Evolutionary conservation across 2,888 invertebrate genomes (phyloP), one percentile per base, ranked within the genome.

Genomic region (Nemotelus pantherinus): DNA sequence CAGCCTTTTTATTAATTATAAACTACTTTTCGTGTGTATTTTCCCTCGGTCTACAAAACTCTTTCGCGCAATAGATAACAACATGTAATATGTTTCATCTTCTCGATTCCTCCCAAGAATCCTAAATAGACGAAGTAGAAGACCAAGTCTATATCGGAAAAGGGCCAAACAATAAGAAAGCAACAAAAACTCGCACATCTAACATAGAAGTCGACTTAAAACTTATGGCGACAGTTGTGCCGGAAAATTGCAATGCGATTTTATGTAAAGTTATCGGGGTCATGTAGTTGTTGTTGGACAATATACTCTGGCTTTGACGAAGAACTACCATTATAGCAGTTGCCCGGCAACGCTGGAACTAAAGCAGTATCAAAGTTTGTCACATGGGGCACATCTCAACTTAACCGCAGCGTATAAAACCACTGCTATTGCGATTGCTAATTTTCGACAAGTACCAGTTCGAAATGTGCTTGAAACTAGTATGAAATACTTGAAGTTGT

Each of bases 161-260:
- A 25, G 25, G 25, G 25, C 25, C 25, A 25, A 25, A 25, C 25
- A 25, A 25, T 25, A 25, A 47, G 47, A 47, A 10, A 6, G 64
- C 7, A 64, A 44, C 3, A 50, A 68, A 3, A 65, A n/a, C 1
- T 10, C 53, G 5, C 25, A 50, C 1, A 53, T n/a, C n/a, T n/a
- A 10, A 65, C 44, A 74, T 60, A 53, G 50, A 74, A 74, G 74
- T 74, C 74, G 53, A 48, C 74, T 74, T 74, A 74, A 70, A 74
- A 74, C 74, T 74, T 74, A 74, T 74, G 63, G 60, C 48, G 74
- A 63, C 74, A 74, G 74, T 74, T 74, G 74, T 74, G 48, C 63
- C 74, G 74, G 74, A 63, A 74, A 74, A 74, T 74, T 74, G 74
- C 74, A 74, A 50, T 48, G 74, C 60, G 63, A 63, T 74, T 60